Conservation (phyloP, 2,888 invertebrate species). For the Anodontia alba region DNA sequence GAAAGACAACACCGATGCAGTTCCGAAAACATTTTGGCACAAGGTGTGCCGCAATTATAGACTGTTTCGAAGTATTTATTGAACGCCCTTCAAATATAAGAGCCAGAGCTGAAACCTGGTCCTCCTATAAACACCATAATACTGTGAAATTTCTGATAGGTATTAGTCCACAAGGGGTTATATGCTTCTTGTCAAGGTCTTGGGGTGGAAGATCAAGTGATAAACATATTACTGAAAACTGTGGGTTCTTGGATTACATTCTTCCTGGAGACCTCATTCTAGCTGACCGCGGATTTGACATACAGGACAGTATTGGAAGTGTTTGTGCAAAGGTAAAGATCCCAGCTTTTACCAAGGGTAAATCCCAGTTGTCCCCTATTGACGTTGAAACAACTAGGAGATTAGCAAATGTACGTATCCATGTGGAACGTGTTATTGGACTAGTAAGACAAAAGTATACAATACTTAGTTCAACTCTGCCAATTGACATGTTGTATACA, state of each 20-base stretch:
- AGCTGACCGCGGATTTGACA: conserved; percentile 55
- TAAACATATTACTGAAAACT: conserved; percentile 67
- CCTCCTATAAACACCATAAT: conserved; percentile 66
- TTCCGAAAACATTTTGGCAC: conserved; percentile 40
- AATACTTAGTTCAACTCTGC: conserved; percentile 42
- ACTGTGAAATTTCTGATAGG: conserved; percentile 68
- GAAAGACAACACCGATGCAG: no score
- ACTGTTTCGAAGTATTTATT: conserved; percentile 64
- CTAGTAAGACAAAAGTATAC: conserved; percentile 55
- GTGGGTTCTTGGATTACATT: conserved; percentile 55
- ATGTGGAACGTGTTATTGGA: conserved; percentile 65
- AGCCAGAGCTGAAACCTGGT: conserved; percentile 63
- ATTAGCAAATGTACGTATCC: conserved; percentile 56
- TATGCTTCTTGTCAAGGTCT: conserved; percentile 62
- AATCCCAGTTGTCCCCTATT: conserved; percentile 47
- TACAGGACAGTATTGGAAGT: conserved; percentile 24
- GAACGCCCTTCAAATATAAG: conserved; percentile 56
- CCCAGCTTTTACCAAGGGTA: conserved; percentile 44
- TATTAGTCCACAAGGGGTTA: conserved; percentile 65
- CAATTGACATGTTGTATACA: conserved; percentile 38
- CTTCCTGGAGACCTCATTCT: conserved; percentile 59
- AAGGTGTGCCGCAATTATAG: conserved; percentile 48
- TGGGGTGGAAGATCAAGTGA: conserved; percentile 68
- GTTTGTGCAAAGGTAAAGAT: conserved; percentile 33
- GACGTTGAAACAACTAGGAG: conserved; percentile 55